Evolutionary conservation across 2,797 vertebrate species (phyloP).

Genomic region (Characodon lateralis): DNA sequence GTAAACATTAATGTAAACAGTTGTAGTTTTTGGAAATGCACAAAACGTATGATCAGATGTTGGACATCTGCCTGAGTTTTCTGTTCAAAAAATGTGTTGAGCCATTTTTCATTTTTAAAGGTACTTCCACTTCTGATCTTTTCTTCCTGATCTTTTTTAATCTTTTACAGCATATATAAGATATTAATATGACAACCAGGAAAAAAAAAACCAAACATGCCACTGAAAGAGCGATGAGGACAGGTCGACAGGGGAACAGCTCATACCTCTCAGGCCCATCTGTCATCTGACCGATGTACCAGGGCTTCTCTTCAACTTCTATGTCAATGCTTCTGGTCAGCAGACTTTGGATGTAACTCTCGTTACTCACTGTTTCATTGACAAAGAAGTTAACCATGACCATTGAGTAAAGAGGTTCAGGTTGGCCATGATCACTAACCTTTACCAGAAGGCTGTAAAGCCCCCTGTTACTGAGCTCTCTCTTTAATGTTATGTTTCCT

Average conservation of each 20-base stretch:
- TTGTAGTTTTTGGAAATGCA: constrained; percentile 27
- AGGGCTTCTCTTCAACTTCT: constrained; percentile 89
- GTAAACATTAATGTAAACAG: constrained; percentile 78
- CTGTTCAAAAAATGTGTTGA: constrained; percentile 83
- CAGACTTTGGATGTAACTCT: constrained; percentile 94
- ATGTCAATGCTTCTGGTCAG: constrained; percentile 89
- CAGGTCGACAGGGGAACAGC: constrained; percentile 85
- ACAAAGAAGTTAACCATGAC: constrained; percentile 98
- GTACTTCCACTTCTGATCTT: constrained; percentile 89
- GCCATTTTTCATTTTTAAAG: constrained; percentile 90
- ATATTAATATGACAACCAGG: constrained; percentile 86
- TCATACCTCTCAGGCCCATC: constrained; percentile 84
- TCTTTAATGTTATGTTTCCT: constrained; percentile 96
- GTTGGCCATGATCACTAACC: constrained; percentile 96
- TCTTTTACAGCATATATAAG: constrained; percentile 90
- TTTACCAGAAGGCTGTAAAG: constrained; percentile 95
- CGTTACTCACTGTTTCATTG: constrained; percentile 97
- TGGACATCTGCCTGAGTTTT: constrained; percentile 91
- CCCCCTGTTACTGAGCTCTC: constrained; percentile 90
- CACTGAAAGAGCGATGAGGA: constrained; percentile 88
- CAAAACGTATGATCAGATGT: constrained; percentile 83
- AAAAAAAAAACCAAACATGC: constrained; percentile 89
- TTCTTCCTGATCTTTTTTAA: constrained; percentile 85
- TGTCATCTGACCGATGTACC: constrained; percentile 79
- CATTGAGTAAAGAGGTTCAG: constrained; percentile 92